These are phyloP conservation scores for Acanthococcus lagerstroemiae DNA, from an alignment of 2,888 invertebrate species.

Conservation along the genomic window DNA sequence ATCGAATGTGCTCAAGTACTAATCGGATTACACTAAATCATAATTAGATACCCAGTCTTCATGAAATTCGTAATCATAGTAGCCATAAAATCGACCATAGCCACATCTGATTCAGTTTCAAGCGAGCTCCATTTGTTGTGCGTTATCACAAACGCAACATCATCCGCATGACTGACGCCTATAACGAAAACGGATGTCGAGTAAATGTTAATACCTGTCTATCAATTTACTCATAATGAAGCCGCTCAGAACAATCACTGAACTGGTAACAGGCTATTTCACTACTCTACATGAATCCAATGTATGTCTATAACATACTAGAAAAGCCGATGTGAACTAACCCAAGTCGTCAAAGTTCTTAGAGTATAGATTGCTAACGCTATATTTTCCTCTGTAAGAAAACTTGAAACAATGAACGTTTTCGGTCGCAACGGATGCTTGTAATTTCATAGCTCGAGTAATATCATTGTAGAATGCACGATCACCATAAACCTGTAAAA, in stretches of 20 bases:
- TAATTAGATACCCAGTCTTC: conserved; percentile 11
- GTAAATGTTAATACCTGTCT: too few species aligned
- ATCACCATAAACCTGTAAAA: conserved; percentile 34
- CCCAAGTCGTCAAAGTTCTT: conserved; percentile 18
- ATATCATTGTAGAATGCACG: conserved; percentile 38
- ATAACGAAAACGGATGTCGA: not conserved
- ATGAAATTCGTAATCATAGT: not conserved
- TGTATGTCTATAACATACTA: too few species aligned
- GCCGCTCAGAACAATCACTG: too few species aligned
- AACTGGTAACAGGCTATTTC: too few species aligned
- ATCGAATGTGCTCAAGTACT: too few species aligned
- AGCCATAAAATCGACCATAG: conserved; percentile 6
- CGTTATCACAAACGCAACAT: conserved; percentile 38
- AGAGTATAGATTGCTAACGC: conserved; percentile 38
- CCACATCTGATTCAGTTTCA: conserved; percentile 43
- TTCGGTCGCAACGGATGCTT: conserved; percentile 34
- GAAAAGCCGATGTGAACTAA: not conserved
- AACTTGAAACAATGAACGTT: conserved; percentile 39
- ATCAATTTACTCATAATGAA: too few species aligned
- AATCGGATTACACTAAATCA: not conserved
- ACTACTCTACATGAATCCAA: too few species aligned
- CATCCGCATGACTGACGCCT: conserved; percentile 39
- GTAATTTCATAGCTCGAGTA: conserved; percentile 36
- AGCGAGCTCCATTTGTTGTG: conserved; percentile 39
- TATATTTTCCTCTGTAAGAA: conserved; percentile 37